phyloP scores from a whole-genome alignment of 2,113 vertebrate species.

The Lepus americanus region DNA sequence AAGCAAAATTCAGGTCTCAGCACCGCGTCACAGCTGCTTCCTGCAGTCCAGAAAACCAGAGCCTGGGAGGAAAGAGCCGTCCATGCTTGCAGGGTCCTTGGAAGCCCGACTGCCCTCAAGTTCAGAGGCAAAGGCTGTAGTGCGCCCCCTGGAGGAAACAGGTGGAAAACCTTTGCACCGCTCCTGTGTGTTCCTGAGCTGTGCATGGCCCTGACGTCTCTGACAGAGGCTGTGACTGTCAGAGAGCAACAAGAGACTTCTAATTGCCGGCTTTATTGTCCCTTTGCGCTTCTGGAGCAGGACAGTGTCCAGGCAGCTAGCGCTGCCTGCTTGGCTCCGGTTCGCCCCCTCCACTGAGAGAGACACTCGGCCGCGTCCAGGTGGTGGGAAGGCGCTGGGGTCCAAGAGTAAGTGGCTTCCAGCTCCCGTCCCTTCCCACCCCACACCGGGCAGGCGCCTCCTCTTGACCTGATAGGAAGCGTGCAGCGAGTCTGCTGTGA shows the following conservation, averaged over 20 bases:
- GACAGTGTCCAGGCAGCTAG: conserved; percentile 78
- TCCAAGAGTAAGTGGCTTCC: conserved; percentile 34
- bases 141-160: rapidly evolving
- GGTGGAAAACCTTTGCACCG: neutral
- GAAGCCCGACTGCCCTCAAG: neutral
- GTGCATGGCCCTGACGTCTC: neutral
- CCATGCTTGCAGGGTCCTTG: neutral
- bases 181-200: neutral
- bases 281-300: neutral
- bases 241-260: neutral
- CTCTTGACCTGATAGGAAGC: conserved; percentile 61
- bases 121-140: neutral
- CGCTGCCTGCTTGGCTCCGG: conserved; percentile 63
- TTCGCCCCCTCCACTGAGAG: conserved; percentile 59
- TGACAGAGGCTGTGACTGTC: rapidly evolving
- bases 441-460: rapidly evolving
- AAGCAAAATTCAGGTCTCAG: neutral
- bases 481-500: rapidly evolving
- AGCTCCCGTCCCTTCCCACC: conserved; percentile 24
- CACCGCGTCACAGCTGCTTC: neutral
- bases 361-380: neutral
- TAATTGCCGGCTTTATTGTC: conserved; percentile 63
- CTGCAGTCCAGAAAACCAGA: neutral
- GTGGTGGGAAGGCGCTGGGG: neutral
- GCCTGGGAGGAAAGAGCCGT: rapidly evolving